Conservation (phyloP, 2,888 invertebrate genomes). For the Ennomos erosarius region DNA sequence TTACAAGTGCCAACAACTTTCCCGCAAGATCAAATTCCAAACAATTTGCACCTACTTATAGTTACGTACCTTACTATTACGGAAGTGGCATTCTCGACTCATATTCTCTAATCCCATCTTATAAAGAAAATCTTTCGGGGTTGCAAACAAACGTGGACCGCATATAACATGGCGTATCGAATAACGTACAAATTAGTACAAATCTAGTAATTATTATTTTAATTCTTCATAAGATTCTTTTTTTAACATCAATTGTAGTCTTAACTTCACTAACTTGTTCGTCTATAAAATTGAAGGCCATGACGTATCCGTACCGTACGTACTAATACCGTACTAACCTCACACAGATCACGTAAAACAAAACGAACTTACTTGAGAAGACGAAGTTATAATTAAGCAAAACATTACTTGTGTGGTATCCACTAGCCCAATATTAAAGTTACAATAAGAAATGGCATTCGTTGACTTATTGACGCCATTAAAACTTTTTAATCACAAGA, state of each 20-base stretch:
- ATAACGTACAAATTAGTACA: slow-evolving; percentile 63
- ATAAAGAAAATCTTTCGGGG: slow-evolving; percentile 63
- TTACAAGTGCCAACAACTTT: slow-evolving; percentile 26
- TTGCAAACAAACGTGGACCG: slow-evolving; percentile 48
- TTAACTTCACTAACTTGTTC: slow-evolving; percentile 65
- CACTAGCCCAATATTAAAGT: slow-evolving; percentile 6
- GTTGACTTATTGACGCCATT: slow-evolving; percentile 9
- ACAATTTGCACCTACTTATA: slow-evolving; percentile 31
- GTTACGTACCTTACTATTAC: slow-evolving; percentile 36
- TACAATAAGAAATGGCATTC: slow-evolving; percentile 7
- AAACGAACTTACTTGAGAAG: slow-evolving; percentile 18
- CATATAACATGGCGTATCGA: slow-evolving; percentile 53
- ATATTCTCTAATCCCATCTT: slow-evolving; percentile 31
- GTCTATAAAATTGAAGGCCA: slow-evolving; percentile 67
- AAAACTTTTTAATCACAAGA: slow-evolving; percentile 22
- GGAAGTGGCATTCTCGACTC: slow-evolving; percentile 35
- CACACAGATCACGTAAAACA: slow-evolving; percentile 36
- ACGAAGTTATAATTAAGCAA: slow-evolving; percentile 15
- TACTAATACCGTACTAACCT: slow-evolving; percentile 29
- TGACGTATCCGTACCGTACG: slow-evolving; percentile 48
- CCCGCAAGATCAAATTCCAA: slow-evolving; percentile 28
- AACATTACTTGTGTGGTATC: slow-evolving; percentile 1
- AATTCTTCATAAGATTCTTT: slow-evolving; percentile 71
- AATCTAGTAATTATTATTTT: slow-evolving; percentile 58
- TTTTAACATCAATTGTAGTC: slow-evolving; percentile 62